phyloP scores from a whole-genome alignment of 1,140 invertebrate genomes.

The Potamilus streckersoni region DNA sequence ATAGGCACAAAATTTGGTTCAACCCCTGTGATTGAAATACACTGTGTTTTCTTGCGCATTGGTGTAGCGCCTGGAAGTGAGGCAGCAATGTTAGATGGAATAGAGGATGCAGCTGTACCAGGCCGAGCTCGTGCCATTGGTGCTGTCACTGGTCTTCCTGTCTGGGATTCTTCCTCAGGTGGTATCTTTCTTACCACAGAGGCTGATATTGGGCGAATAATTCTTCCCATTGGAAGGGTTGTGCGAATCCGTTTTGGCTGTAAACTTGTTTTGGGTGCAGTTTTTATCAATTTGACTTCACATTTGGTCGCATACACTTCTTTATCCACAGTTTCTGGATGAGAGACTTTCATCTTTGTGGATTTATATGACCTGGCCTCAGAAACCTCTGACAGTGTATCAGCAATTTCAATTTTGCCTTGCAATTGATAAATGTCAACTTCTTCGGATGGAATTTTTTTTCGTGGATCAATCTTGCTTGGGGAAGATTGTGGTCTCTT shows the following conservation, averaged over 20 bases:
- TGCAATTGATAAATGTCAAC: slow-evolving; percentile 47
- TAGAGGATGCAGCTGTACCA: slow-evolving; percentile 30
- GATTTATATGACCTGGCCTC: slow-evolving; percentile 47
- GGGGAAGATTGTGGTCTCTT: slow-evolving; percentile 63
- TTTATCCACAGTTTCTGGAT: slow-evolving; percentile 34
- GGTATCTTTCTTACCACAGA: slow-evolving; percentile 40
- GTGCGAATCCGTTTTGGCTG: slow-evolving; percentile 54
- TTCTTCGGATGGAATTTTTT: slow-evolving; percentile 57
- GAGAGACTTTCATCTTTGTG: slow-evolving; percentile 41
- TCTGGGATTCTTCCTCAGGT: slow-evolving; percentile 21
- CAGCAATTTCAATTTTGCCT: slow-evolving; percentile 32
- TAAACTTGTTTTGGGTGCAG: slow-evolving; percentile 41
- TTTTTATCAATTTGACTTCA: slow-evolving; percentile 44
- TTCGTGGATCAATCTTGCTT: slow-evolving; percentile 62
- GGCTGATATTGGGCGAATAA: slow-evolving; percentile 60
- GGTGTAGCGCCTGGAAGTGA: slow-evolving; percentile 39
- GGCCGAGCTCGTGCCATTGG: slow-evolving; percentile 36
- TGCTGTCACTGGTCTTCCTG: slow-evolving; percentile 47
- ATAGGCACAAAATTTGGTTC: slow-evolving; percentile 56
- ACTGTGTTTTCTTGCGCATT: slow-evolving; percentile 28
- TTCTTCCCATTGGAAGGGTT: slow-evolving; percentile 53
- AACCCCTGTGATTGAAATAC: slow-evolving; percentile 33
- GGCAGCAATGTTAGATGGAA: slow-evolving; percentile 41
- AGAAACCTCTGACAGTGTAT: slow-evolving; percentile 46
- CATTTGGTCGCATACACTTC: slow-evolving; percentile 52